Conservation (phyloP, 2,797 vertebrate species). For the Acrocephalus scirpaceus region DNA sequence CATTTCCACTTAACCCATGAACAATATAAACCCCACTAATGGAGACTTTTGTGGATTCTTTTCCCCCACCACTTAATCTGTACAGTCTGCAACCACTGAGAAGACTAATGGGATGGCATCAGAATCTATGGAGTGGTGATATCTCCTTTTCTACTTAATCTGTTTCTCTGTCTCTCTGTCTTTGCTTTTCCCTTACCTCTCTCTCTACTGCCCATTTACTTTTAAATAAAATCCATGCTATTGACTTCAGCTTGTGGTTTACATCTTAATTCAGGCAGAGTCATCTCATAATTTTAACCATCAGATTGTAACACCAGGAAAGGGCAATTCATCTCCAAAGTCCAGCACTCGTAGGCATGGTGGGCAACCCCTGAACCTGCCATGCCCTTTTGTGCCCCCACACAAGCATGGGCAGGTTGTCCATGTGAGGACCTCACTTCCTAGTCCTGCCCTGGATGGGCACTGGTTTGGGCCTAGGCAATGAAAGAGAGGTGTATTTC, state of each 20-base stretch:
- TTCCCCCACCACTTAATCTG: accelerated
- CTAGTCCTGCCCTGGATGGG: neutral
- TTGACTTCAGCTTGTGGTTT: neutral
- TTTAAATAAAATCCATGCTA: neutral
- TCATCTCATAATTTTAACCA: neutral
- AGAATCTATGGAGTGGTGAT: neutral
- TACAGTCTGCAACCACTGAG: neutral
- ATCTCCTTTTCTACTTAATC: neutral
- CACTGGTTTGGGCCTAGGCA: neutral
- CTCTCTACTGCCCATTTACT: neutral
- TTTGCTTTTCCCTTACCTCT: neutral
- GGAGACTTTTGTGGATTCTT: neutral
- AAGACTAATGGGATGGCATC: neutral
- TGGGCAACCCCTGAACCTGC: neutral
- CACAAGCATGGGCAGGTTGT: neutral
- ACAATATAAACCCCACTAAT: neutral
- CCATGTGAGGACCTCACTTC: neutral
- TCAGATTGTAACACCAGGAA: neutral
- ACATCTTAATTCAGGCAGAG: neutral
- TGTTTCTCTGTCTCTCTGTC: neutral
- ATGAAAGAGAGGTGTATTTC: neutral
- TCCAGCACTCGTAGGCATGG: neutral
- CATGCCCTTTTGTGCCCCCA: neutral
- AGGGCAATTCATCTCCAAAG: neutral
- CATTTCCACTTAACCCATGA: accelerated